Percentiles rank a stretch among this genome's conserved stretches.
phyloP scores from a whole-genome alignment of 2,888 invertebrate species.

The Ligdia adustata region DNA sequence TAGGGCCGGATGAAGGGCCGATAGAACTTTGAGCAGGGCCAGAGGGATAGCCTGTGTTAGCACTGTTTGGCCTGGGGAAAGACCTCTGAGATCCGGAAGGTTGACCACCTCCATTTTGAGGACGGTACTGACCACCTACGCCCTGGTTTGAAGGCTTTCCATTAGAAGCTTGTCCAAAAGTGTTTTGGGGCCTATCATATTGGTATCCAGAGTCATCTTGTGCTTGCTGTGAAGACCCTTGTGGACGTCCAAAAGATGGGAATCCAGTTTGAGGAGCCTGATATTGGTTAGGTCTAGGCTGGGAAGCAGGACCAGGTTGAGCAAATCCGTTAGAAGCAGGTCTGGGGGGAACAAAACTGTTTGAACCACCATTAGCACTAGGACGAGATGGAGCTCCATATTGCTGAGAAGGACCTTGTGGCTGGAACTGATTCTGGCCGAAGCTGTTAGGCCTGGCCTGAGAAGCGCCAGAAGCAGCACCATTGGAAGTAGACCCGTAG shows the following conservation, averaged over 20 bases:
- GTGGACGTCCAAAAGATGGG: constrained; percentile 23
- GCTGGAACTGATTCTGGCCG: constrained; percentile 15
- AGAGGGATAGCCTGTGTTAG: constrained; percentile 19
- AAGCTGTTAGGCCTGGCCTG: constrained; percentile 18
- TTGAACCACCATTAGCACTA: constrained; percentile 6
- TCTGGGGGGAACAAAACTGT: constrained; percentile 17
- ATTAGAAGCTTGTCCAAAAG: constrained; percentile 12
- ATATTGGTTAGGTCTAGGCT: constrained; percentile 37
- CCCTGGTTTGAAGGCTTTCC: constrained; percentile 7
- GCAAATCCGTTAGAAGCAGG: constrained; percentile 12
- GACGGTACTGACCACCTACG: constrained; percentile 24
- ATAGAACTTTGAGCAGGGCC: constrained; percentile 30
- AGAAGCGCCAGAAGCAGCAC: constrained; percentile 18
- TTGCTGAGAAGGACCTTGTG: constrained; percentile 26
- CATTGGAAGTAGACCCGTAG: constrained; percentile 22
- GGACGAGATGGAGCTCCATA: constrained; percentile 29
- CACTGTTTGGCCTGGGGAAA: constrained; percentile 23
- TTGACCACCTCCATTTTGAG: constrained; percentile 21
- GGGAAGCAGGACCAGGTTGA: constrained; percentile 21
- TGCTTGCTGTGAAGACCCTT: constrained; percentile 36
- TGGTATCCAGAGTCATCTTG: constrained; percentile 46
- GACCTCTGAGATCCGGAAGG: constrained; percentile 27
- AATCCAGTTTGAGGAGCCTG: constrained; percentile 31
- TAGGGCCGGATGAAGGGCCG: constrained; percentile 19
- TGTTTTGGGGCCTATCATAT: constrained; percentile 43